Evolutionary conservation across 37 sponge, comb jelly and placozoan genomes (phyloP).

Genomic region (Tethya wilhelma): DNA sequence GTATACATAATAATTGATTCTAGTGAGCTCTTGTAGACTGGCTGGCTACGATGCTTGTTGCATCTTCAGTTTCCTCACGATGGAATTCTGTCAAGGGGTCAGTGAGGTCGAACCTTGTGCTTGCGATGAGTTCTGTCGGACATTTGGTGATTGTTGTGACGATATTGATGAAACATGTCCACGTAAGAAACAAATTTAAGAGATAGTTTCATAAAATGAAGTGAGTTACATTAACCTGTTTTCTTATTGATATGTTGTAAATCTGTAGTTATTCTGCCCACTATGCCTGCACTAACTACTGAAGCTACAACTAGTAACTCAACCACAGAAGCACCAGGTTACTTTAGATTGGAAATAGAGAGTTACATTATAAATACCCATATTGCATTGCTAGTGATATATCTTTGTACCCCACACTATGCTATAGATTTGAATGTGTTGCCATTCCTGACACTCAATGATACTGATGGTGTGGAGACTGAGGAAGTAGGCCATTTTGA

Average conservation of each 20-base stretch:
- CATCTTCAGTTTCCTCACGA: not conserved
- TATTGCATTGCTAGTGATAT: no score
- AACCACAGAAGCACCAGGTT: no score
- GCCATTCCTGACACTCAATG: not conserved
- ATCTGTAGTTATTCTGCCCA: no score
- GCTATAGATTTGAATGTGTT: not conserved
- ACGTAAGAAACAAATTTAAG: no score
- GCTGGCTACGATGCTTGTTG: constrained; percentile 41
- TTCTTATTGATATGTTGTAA: no score
- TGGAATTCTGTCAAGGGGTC: constrained; percentile 31
- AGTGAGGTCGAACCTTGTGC: not conserved
- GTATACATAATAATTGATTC: not conserved
- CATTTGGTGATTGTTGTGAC: constrained; percentile 23
- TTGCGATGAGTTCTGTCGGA: constrained; percentile 9
- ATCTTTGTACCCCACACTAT: no score
- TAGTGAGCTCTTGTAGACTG: constrained; percentile 15
- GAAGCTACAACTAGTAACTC: no score
- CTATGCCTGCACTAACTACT: no score
- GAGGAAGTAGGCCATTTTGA: constrained; percentile 28
- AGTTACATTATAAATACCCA: no score
- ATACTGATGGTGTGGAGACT: not conserved
- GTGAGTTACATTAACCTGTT: no score
- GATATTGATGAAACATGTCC: constrained; percentile 23
- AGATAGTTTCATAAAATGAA: no score
- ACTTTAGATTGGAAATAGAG: no score